These are phyloP conservation scores for Ianthella basta DNA, from an alignment of 37 sponge, comb jelly and placozoan genomes.

Conservation along the genomic window DNA sequence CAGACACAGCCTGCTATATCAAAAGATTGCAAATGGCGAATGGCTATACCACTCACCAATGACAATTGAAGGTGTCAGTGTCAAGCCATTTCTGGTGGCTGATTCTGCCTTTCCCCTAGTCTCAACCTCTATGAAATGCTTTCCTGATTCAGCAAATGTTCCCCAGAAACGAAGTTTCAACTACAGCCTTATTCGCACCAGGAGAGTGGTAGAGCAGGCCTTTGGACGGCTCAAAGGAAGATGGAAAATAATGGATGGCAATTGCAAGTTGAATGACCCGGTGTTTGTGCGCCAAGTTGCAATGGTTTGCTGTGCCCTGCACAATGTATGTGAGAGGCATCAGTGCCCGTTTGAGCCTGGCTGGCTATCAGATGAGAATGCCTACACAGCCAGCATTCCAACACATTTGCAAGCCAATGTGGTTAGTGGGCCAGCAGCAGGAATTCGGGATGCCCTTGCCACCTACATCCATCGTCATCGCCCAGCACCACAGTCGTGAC, in stretches of 20 bases:
- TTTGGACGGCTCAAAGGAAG: constrained; percentile 33
- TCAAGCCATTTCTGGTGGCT: constrained; percentile 24
- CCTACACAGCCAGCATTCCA: neutral
- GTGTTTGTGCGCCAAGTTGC: constrained; percentile 23
- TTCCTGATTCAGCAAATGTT: neutral
- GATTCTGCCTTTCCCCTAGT: constrained; percentile 25
- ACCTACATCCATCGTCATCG: neutral
- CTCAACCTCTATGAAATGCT: constrained; percentile 19
- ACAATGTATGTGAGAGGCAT: constrained; percentile 17
- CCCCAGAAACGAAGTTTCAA: constrained; percentile 17
- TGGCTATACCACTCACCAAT: neutral
- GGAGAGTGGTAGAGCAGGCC: constrained; percentile 41
- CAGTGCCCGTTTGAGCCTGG: constrained; percentile 10
- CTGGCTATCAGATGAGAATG: constrained; percentile 8
- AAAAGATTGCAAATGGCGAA: neutral
- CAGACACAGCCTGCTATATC: neutral
- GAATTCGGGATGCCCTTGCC: neutral
- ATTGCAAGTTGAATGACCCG: constrained; percentile 16
- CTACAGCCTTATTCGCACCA: constrained; percentile 5
- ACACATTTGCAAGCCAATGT: neutral
- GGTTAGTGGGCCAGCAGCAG: neutral
- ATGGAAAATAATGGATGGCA: constrained; percentile 31
- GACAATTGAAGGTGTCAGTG: neutral
- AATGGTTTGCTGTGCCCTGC: constrained; percentile 38
- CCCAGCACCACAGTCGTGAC: neutral